These are phyloP conservation scores for Druon quercuslanigerum DNA, from an alignment of 1,140 invertebrate genomes.

Conservation along the genomic window DNA sequence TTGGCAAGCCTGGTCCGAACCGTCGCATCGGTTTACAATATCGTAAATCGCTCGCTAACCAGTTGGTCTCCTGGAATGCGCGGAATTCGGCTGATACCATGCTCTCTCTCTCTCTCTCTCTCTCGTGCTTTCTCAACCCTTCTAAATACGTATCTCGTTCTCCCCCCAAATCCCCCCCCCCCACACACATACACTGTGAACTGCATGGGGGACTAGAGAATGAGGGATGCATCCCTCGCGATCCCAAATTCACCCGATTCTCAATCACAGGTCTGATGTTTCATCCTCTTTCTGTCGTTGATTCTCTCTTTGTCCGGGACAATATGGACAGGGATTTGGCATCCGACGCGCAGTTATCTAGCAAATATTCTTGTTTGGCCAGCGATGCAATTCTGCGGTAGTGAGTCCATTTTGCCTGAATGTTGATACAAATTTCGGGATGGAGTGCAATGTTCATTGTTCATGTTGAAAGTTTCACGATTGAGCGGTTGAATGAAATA, in stretches of 20 bases:
- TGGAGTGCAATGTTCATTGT: no score
- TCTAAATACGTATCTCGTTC: neutral
- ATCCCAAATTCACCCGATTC: neutral
- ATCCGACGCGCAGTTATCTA: neutral
- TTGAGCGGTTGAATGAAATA: no score
- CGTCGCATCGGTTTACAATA: constrained; percentile 59
- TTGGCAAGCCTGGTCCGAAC: constrained; percentile 40
- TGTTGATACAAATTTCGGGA: neutral
- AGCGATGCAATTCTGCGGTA: constrained; percentile 5
- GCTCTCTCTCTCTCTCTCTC: constrained; percentile 1
- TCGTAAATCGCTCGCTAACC: constrained; percentile 60
- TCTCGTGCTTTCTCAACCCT: constrained; percentile 12
- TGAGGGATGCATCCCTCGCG: neutral
- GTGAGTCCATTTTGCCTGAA: neutral
- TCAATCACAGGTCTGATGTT: neutral
- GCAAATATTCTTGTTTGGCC: constrained; percentile 7
- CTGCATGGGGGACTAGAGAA: neutral
- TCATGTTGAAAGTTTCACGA: no score
- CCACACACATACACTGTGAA: no score
- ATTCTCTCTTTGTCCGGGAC: neutral
- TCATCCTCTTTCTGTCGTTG: neutral
- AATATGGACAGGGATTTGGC: neutral
- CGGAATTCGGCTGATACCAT: constrained; percentile 41
- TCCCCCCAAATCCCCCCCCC: neutral
- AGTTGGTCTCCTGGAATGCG: constrained; percentile 41